Base-by-base conservation (phyloP, 2,797 vertebrate species). In the Craterocephalus amniculus region DNA sequence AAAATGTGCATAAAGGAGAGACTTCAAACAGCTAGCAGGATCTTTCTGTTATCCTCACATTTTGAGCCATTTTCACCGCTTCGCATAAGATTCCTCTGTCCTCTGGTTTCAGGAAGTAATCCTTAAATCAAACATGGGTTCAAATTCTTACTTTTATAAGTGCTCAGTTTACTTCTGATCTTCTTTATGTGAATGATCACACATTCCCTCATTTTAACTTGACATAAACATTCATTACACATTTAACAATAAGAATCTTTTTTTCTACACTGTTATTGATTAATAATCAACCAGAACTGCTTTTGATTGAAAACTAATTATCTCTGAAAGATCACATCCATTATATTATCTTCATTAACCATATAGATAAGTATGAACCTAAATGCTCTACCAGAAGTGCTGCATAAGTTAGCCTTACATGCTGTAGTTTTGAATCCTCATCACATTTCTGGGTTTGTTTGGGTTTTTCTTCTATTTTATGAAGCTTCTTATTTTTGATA, bases 221-320 rank as follows among this genome's bases (percentile, higher is more conserved):
- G 5, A 34, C 9, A 8, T 40, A 9, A 2, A 43, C 43, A 10
- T n/a, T 11, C 18, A 43, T 43, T 43, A 14, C 36, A 38, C 40
- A 43, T 38, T 38, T 38, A 13, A 18, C 14, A n/a, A 49, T 49
- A 34, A 1, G 20, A 9, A 48, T 10, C 7, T 26, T 26, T 27
- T 52, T 13, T 31, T 35, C 32, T 1, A 22, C 24, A 48, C 10
- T 13, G 31, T 45, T 20, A 18, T 24, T 16, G 22, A 40, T 67
- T 57, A 54, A 52, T 58, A 58, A 29, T 63, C 16, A 67, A 74
- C 36, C 34, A 51, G 32, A 70, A 29, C 34, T n/a, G 16, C 4
- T 2, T 36, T 6, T 14, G 6, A 9, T 34, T 64, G 40, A 57
- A 35, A 58, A 24, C 31, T 20, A 49, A 67, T 75, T 34, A 66